Evolutionary conservation across 1,140 invertebrate species (phyloP).

Genomic region (Drosophila pruinosa): DNA sequence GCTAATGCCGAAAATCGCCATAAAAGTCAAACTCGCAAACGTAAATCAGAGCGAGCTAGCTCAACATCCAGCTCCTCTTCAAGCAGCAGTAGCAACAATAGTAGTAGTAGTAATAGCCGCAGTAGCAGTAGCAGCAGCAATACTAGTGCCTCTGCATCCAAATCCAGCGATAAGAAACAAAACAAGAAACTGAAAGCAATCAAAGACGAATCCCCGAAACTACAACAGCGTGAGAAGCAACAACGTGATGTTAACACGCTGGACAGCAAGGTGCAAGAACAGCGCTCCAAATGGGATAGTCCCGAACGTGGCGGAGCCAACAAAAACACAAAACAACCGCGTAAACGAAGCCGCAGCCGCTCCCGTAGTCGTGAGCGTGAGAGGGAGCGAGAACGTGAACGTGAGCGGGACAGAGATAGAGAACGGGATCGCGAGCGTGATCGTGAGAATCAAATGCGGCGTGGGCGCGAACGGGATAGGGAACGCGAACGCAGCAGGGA

Average conservation of each 20-base stretch:
- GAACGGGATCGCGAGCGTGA: constrained; percentile 30
- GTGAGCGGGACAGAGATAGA: constrained; percentile 32
- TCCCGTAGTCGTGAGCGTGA: constrained; percentile 28
- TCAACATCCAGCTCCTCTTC: constrained; percentile 29
- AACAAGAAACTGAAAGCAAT: constrained; percentile 20
- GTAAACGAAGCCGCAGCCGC: constrained; percentile 35
- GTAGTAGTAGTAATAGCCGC: not conserved
- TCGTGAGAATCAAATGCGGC: constrained; percentile 16
- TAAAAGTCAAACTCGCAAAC: not conserved
- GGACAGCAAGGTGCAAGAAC: constrained; percentile 44
- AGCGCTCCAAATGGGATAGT: constrained; percentile 77
- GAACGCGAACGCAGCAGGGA: constrained; percentile 16
- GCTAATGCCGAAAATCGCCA: not conserved
- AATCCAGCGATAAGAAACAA: constrained; percentile 12
- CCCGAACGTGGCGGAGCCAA: constrained; percentile 40
- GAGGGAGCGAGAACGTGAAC: constrained; percentile 20
- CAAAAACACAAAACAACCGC: constrained; percentile 22
- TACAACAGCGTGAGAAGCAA: constrained; percentile 7
- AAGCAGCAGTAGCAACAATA: constrained; percentile 6
- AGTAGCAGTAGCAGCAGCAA: constrained; percentile 2
- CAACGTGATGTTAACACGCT: constrained; percentile 16
- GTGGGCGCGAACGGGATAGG: constrained; percentile 20
- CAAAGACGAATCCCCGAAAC: not conserved
- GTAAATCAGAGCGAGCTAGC: constrained; percentile 16
- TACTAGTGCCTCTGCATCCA: not conserved